Base-by-base conservation (phyloP, 2,113 vertebrate species). In the Pedionomus torquatus region DNA sequence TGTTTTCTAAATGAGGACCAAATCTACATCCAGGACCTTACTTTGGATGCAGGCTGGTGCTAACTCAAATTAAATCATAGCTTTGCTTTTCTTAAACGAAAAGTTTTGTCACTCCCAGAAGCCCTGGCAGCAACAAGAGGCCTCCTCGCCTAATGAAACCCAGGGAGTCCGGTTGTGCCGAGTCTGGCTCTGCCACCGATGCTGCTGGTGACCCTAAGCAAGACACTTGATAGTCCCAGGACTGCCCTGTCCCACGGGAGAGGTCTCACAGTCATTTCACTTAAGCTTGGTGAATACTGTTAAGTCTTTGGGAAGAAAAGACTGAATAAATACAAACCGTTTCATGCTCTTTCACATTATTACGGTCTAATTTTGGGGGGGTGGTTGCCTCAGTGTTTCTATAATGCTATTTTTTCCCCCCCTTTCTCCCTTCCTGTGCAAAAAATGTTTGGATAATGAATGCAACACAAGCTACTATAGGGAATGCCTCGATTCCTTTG, bases 121-220 rank as follows among this genome's bases (percentile, higher is more conserved):
- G 69, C 69, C n/a, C 37, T 79, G 81, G 39, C 77, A 83, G 52
- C 70, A 94, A 72, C 24, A 75, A 82, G 78, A 41, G 24, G 35
- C 19, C 39, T 30, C 15, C 7, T 0, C 31, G 57, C 52, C 89
- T 52, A 26, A 75, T 54, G n/a, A 83, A 85, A 79, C 16, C 35
- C 77, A 60, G 0, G 0, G 41, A 58, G 20, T 43, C 14, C 6
- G 24, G 33, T 15, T 1, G 1, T 25, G 49, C 49, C 0, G 0
- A 17, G 64, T 5, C n/a, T 70, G 80, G 46, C 46, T 71, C 43
- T 89, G 72, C 28, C 83, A 77, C 51, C 30, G 75, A 33, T 8
- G 35, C 75, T 83, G 54, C 79, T 71, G 76, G 39, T 84, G 85
- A 88, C 65, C 83, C 60, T 24, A n/a, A 72, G 5, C 54, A 51